Conservation (phyloP, 2,888 invertebrate species). For the Heteromyza rotundicornis region DNA sequence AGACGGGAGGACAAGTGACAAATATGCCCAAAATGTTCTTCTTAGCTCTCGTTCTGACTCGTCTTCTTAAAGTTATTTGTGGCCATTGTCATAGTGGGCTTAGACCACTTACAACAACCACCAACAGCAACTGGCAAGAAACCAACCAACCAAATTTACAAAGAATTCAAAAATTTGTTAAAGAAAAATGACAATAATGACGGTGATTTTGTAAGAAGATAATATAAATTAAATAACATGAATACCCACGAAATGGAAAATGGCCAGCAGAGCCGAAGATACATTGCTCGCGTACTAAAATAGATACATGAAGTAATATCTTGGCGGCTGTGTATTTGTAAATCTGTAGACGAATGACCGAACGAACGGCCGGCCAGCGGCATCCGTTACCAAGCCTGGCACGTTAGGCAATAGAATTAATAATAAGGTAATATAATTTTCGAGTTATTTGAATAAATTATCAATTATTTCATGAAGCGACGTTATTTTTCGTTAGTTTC, state of each 20-base stretch:
- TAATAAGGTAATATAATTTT: constrained; percentile 49
- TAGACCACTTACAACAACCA: background rate
- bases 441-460: constrained; percentile 56
- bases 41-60: background rate
- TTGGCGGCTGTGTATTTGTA: constrained; percentile 8
- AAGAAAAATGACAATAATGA: constrained; percentile 22
- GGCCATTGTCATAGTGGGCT: constrained; percentile 6
- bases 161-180: background rate
- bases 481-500: constrained; percentile 32
- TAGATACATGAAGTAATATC: constrained; percentile 18
- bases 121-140: too few relatives aligned
- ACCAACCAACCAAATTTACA: background rate
- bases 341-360: constrained; percentile 2
- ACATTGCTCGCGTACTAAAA: constrained; percentile 14
- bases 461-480: constrained; percentile 49
- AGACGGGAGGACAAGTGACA: constrained; percentile 20
- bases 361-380: background rate
- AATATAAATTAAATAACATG: constrained; percentile 29
- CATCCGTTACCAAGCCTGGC: background rate
- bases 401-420: constrained; percentile 48
- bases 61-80: background rate
- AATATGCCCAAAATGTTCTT: constrained; percentile 10
- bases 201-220: constrained; percentile 27
- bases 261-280: background rate
- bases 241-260: background rate